A percentile compares a stretch with the other conserved stretches of the same genome.
Conservation (phyloP, 2,113 vertebrate genomes). For the Collichthys lucidus region DNA sequence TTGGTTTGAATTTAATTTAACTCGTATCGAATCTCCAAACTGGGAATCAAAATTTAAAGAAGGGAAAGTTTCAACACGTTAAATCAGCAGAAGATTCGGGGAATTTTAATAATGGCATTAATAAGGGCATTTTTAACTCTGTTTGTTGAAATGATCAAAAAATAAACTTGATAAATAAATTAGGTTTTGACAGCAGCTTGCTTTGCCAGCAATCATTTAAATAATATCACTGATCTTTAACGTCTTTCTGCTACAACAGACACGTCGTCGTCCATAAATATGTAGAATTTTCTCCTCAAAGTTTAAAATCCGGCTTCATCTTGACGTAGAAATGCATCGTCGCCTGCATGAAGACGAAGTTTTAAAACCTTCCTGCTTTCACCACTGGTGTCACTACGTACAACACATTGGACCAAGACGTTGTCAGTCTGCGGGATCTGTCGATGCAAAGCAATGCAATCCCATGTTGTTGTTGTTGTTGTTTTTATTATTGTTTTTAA, state of each 20-base stretch:
- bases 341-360: constrained; percentile 13
- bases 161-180: not conserved
- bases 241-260: constrained; percentile 27
- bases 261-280: constrained; percentile 10
- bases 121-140: not conserved
- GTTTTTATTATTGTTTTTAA: constrained; percentile 30
- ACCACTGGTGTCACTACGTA: constrained; percentile 55
- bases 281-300: not conserved
- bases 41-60: not conserved
- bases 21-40: not conserved
- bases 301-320: constrained; percentile 11
- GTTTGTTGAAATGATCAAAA: constrained; percentile 4
- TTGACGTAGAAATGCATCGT: constrained; percentile 1
- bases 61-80: not conserved
- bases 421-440: constrained; percentile 40
- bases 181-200: constrained; percentile 19
- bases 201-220: constrained; percentile 11
- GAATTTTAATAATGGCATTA: constrained; percentile 17
- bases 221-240: constrained; percentile 27
- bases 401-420: constrained; percentile 66
- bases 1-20: not conserved
- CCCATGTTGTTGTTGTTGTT: constrained; percentile 30
- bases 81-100: constrained; percentile 4
- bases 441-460: constrained; percentile 43
- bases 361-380: constrained; percentile 40